Evolutionary conservation across 2,797 vertebrate species (phyloP).

Genomic region (Acanthiza pusilla): DNA sequence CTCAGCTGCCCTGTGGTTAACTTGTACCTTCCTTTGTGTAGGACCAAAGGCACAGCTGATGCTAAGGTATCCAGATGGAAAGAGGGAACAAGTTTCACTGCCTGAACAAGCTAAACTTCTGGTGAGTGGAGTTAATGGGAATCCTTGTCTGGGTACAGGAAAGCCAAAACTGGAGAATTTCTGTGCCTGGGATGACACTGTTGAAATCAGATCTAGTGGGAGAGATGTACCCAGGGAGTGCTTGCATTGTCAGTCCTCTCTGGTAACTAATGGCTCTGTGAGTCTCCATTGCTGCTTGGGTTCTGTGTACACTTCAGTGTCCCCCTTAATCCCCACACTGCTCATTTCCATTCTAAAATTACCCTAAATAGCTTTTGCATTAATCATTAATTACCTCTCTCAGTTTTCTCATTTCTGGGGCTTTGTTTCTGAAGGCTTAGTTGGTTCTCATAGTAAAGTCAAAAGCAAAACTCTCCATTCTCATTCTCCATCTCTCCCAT

Average conservation of each 20-base stretch:
- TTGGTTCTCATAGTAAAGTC: neutral
- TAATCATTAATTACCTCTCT: neutral
- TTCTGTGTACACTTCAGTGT: neutral
- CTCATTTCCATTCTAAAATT: neutral
- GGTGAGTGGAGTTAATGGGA: conserved; percentile 74
- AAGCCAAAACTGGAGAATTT: neutral
- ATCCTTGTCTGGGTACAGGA: neutral
- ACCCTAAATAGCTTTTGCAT: neutral
- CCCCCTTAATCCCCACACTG: neutral
- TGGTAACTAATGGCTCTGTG: neutral
- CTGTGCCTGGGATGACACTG: neutral
- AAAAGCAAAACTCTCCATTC: neutral
- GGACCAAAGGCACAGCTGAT: conserved; percentile 98
- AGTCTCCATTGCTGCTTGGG: neutral
- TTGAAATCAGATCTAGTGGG: accelerated
- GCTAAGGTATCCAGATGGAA: conserved; percentile 97
- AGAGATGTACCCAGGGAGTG: neutral
- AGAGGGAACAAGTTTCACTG: conserved; percentile 95
- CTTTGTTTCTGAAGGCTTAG: neutral
- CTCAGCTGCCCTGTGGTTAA: neutral
- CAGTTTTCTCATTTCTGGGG: neutral
- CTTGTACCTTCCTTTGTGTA: conserved; percentile 59
- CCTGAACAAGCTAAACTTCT: conserved; percentile 94
- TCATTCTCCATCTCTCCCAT: neutral
- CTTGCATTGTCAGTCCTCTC: neutral